phyloP scores from a whole-genome alignment of 1,140 invertebrate species.

The Megalopta genalis region DNA sequence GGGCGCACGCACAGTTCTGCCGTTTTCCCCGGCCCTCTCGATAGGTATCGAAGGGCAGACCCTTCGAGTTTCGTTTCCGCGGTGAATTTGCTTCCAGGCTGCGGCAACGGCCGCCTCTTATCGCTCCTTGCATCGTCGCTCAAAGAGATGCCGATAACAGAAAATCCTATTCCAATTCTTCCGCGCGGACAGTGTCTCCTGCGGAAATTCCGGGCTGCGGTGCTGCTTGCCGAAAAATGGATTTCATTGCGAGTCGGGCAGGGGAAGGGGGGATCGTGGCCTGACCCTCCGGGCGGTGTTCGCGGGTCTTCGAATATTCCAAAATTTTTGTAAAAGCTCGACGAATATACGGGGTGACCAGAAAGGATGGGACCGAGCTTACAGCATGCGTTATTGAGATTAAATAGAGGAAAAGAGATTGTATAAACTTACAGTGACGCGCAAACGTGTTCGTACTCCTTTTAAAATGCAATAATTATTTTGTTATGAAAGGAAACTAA shows the following conservation, averaged over 20 bases:
- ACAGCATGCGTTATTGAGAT: too few species aligned
- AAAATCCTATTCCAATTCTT: conserved; percentile 48
- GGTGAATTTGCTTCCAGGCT: conserved; percentile 42
- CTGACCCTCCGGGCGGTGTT: too few species aligned
- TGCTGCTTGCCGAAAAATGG: neutral
- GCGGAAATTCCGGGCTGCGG: neutral
- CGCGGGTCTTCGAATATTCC: too few species aligned
- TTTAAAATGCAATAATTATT: too few species aligned
- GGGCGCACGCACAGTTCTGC: conserved; percentile 14
- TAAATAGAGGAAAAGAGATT: too few species aligned
- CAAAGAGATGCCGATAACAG: conserved; percentile 47
- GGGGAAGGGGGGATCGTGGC: too few species aligned
- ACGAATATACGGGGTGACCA: too few species aligned
- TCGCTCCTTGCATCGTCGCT: conserved; percentile 36
- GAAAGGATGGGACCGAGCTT: too few species aligned
- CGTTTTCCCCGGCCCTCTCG: conserved; percentile 20
- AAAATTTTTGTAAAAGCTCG: too few species aligned
- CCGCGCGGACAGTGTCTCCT: neutral
- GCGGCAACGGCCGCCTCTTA: conserved; percentile 33
- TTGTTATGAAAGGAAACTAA: too few species aligned
- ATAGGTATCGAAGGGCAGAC: conserved; percentile 14
- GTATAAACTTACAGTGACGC: too few species aligned
- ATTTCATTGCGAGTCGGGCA: neutral
- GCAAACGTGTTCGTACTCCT: too few species aligned
- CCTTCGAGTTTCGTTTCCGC: conserved; percentile 29